A percentile compares a stretch with the other conserved stretches of the same genome.
These are phyloP conservation scores for Climacteris rufus DNA, from an alignment of 2,113 vertebrate genomes.

Conservation along the genomic window DNA sequence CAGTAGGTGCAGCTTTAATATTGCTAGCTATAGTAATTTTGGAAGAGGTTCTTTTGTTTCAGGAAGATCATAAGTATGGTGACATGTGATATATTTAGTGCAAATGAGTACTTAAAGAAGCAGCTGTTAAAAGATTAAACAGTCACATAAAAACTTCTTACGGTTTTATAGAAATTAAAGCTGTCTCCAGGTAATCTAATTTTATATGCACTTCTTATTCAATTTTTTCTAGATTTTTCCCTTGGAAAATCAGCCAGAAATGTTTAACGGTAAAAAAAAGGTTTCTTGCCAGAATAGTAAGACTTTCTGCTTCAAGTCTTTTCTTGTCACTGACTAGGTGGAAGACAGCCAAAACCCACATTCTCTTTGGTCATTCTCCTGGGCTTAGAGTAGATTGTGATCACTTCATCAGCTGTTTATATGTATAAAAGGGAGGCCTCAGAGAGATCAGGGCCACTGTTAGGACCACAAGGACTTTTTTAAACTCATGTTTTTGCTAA, in stretches of 20 bases:
- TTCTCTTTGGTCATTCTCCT: constrained; percentile 44
- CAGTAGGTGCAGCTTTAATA: constrained; percentile 58
- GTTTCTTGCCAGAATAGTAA: not conserved
- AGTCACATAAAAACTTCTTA: constrained; percentile 32
- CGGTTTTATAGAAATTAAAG: not conserved
- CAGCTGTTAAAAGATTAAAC: constrained; percentile 54
- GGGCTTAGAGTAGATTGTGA: constrained; percentile 35
- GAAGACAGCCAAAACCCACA: constrained; percentile 9
- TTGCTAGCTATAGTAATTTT: not conserved
- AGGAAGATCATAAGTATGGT: constrained; percentile 46
- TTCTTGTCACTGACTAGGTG: not conserved
- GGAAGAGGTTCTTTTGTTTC: constrained; percentile 52
- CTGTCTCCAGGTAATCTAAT: constrained; percentile 51
- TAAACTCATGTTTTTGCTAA: rapidly evolving
- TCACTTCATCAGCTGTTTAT: constrained; percentile 47
- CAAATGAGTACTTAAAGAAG: constrained; percentile 54
- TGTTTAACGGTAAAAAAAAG: not conserved
- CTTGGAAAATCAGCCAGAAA: not conserved
- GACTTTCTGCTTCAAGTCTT: not conserved
- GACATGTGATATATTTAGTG: constrained; percentile 53
- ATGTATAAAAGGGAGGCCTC: constrained; percentile 25
- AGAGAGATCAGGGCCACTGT: not conserved
- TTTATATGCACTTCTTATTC: constrained; percentile 16
- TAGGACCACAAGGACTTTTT: not conserved
- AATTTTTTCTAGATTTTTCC: not conserved